Percentiles rank a stretch among this genome's conserved stretches.
phyloP scores from a whole-genome alignment of 2,888 invertebrate species.

The Chymomyza fuscimana region DNA sequence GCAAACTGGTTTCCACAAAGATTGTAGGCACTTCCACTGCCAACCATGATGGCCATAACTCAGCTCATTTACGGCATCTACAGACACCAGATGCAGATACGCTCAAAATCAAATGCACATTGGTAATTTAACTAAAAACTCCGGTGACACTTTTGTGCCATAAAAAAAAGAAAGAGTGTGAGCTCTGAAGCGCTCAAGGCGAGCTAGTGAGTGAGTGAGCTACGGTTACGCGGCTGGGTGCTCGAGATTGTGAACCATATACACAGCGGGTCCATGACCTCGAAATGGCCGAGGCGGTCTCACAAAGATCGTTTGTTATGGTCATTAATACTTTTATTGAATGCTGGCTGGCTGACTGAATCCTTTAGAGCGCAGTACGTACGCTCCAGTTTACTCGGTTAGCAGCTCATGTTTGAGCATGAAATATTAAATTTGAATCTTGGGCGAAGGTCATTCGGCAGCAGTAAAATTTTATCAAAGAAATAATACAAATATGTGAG shows the following conservation, averaged over 20 bases:
- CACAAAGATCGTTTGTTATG: constrained; percentile 69
- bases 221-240: constrained; percentile 53
- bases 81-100: constrained; percentile 25
- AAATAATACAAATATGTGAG: not conserved
- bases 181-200: not conserved
- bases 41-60: constrained; percentile 44
- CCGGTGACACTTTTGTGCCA: constrained; percentile 17
- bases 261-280: constrained; percentile 59
- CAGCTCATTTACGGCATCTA: constrained; percentile 34
- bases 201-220: not conserved
- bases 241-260: constrained; percentile 63
- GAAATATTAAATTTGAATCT: constrained; percentile 67
- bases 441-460: constrained; percentile 60
- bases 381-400: constrained; percentile 41
- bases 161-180: constrained; percentile 21
- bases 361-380: constrained; percentile 37
- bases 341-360: constrained; percentile 28
- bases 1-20: constrained; percentile 45
- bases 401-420: constrained; percentile 39
- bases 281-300: constrained; percentile 12
- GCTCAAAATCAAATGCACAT: constrained; percentile 24
- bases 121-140: constrained; percentile 6
- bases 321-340: constrained; percentile 76
- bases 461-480: constrained; percentile 51
- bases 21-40: constrained; percentile 13